Base-by-base conservation (phyloP, 2,797 vertebrate genomes). In the Pangasius sanitwongsei region DNA sequence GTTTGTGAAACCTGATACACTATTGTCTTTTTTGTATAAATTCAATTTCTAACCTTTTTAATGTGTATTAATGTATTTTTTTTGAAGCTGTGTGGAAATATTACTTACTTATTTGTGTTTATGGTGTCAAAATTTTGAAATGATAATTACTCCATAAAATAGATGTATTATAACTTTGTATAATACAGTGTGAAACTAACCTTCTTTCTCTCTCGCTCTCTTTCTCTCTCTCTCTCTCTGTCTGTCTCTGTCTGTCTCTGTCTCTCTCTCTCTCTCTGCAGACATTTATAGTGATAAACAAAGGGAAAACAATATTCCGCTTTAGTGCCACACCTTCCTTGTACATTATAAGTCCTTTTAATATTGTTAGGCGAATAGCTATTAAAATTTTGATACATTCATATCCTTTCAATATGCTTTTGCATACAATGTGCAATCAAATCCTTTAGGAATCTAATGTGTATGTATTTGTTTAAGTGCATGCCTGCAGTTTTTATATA, bases 231-330 rank as follows among this genome's bases (percentile, higher is more conserved):
- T 23, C 70, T 25, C 37, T 75, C 44, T 28, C 50, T 77, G 57
- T 85, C 31, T 87, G 77, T 87, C 77, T 69, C 87, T 69, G 83
- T 91, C 85, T 89, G 37, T 89, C 75, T 91, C n/a, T 89, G 61
- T 83, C 85, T 37, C 88, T 87, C 87, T 80, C 87, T 90, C 90
- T 97, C 91, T 97, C 95, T 96, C 96, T 95, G 93, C 98, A 99
- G 99, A 99, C 99, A 95, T 99, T 99, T 98, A 99, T 99, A 98
- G 98, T 99, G 96, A 94, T 99, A 97, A 99, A 99, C 97, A 98
- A 91, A 97, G 98, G 98, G 96, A 99, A 99, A 97, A 98, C 99
- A 95, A 98, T 99, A 97, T 99, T 99, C 98, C 97, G 98, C 97
- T 99, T 99, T 97, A 99, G 99, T 98, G 98, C 99, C 97, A 99